Percentiles rank a stretch among this genome's conserved stretches.
Evolutionary conservation across 2,888 invertebrate genomes (phyloP).

Genomic region (Cerceris ruficornis): DNA sequence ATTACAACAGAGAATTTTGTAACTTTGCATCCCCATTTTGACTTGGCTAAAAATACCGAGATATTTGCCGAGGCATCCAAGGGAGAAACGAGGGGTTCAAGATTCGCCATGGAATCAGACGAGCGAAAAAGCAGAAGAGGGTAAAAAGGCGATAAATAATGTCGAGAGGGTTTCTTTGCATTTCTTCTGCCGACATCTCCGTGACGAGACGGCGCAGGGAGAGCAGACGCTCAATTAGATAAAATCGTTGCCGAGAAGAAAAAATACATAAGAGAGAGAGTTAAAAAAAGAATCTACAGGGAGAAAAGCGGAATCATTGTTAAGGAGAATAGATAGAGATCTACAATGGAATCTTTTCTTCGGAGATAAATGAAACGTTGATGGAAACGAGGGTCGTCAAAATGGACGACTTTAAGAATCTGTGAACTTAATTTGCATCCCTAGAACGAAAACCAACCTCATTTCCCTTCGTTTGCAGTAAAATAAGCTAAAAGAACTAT

Average conservation of each 20-base stretch:
- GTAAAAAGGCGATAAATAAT: conserved; percentile 68
- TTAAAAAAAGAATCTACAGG: background rate
- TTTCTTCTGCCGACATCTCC: conserved; percentile 60
- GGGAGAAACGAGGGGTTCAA: background rate
- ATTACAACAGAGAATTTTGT: too few relatives aligned
- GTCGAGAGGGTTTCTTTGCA: conserved; percentile 62
- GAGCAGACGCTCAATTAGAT: background rate
- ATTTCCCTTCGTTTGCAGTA: too few relatives aligned
- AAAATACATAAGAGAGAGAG: background rate
- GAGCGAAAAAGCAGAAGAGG: conserved; percentile 10
- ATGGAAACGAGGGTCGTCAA: conserved; percentile 69
- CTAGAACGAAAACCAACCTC: background rate
- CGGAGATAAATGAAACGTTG: conserved; percentile 70
- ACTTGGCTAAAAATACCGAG: background rate
- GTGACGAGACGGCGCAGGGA: conserved; percentile 16
- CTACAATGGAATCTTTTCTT: conserved; percentile 69
- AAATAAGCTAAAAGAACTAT: too few relatives aligned
- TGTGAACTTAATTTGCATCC: conserved; percentile 18
- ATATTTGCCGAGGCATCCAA: background rate
- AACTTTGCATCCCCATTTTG: too few relatives aligned
- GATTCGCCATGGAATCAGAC: conserved; percentile 8
- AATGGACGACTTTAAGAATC: conserved; percentile 57
- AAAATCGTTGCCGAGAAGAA: too few relatives aligned
- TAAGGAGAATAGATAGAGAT: conserved; percentile 66
- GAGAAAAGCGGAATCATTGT: conserved; percentile 65